phyloP scores from a whole-genome alignment of 2,797 vertebrate genomes.

The Acomys russatus region DNA sequence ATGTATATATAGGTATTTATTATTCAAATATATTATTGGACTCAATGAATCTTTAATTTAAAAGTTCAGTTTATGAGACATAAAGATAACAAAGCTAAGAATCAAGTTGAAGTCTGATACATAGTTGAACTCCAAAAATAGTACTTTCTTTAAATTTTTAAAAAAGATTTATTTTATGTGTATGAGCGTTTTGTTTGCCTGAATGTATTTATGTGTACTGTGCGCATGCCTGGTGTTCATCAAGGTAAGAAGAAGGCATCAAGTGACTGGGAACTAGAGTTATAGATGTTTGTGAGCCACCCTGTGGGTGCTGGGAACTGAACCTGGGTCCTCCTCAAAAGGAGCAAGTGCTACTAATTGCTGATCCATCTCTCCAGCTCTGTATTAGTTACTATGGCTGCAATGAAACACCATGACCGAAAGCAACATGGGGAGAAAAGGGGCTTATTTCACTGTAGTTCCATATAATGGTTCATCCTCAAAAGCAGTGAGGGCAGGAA shows the following conservation, averaged over 20 bases:
- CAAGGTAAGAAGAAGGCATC: not conserved
- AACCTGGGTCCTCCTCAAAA: not conserved
- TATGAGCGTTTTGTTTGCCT: not conserved
- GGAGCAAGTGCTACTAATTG: not conserved
- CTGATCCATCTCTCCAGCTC: not conserved
- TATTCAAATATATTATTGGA: not conserved
- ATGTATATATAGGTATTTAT: not conserved
- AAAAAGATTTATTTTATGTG: not conserved
- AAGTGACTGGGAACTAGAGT: not conserved
- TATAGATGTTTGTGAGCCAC: not conserved
- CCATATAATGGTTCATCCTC: not conserved
- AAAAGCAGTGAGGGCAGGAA: not conserved
- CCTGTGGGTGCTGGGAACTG: not conserved
- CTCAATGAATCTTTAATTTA: not conserved
- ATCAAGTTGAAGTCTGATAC: constrained; percentile 79
- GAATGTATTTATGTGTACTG: not conserved
- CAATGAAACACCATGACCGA: not conserved
- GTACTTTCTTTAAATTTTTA: not conserved
- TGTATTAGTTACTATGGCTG: not conserved
- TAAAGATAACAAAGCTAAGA: constrained; percentile 78
- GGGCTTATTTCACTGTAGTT: not conserved
- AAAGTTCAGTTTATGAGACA: constrained; percentile 37
- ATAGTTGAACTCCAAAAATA: constrained; percentile 76
- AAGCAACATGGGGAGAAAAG: not conserved
- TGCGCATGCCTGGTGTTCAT: not conserved